Base-by-base conservation (phyloP, 2,888 invertebrate genomes). In the Sphecodes monilicornis region DNA sequence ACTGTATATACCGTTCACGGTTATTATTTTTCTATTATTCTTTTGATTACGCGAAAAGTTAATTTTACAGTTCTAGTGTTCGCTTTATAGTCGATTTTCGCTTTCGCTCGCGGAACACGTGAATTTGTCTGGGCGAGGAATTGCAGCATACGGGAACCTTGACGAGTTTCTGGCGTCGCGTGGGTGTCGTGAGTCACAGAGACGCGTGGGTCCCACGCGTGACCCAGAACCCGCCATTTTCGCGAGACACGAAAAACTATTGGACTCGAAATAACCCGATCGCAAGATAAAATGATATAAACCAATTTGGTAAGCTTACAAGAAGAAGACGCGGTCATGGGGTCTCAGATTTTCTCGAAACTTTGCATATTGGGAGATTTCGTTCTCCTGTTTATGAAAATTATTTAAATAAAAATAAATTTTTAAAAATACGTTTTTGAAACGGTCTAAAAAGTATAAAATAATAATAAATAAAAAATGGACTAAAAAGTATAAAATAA, bases 141-240 rank as follows among this genome's bases (percentile, higher is more conserved):
- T 84, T 74, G 70, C 84, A 74, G 26, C 73, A 64, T 64, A 29
- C 36, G n/a, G 82, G 54, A 82, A 74, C 87, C 87, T 89, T 87
- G 87, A 80, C 26, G 72, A 76, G 66, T 73, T 72, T 82, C 80
- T 73, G 26, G 36, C 39, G n/a, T 57, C 73, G 81, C 84, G 87
- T 86, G 76, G 88, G 88, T 78, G 85, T 72, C n/a, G 70, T 89
- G 90, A 90, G 57, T 90, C 90, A 89, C 78, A 11, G 46, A 76
- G 81, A 69, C 66, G 69, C 77, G 78, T 84, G 84, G 75, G 80
- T 86, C 84, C 84, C 79, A 86, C 89, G 84, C 86, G 50, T 78
- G 66, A 64, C 76, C 82, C 82, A 82, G 71, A 78, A 76, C 57
- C 18, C n/a, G n/a, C 46, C 64, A 26, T 75, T 77, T 78, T 79